Percentiles rank a stretch among this genome's conserved stretches.
These are phyloP conservation scores for Nannoperca australis DNA, from an alignment of 2,797 vertebrate species.

Conservation along the genomic window DNA sequence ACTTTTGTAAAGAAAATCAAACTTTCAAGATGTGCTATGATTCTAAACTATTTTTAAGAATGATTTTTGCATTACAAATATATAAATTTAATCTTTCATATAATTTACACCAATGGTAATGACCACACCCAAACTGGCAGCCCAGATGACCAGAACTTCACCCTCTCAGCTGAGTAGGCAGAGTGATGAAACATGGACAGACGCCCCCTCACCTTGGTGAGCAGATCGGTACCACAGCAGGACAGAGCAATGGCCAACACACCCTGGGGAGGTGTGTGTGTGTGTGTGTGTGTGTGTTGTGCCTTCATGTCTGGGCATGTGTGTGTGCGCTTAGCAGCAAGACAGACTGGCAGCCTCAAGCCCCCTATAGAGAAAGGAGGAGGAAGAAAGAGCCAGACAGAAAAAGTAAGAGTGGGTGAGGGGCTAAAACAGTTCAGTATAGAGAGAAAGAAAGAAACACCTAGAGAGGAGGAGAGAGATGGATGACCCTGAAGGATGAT, in stretches of 20 bases:
- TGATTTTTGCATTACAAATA: not conserved
- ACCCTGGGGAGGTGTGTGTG: slow-evolving; percentile 63
- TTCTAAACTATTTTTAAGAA: not conserved
- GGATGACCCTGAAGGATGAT: slow-evolving; percentile 22
- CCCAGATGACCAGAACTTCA: slow-evolving; percentile 52
- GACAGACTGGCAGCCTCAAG: slow-evolving; percentile 67
- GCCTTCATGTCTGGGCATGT: slow-evolving; percentile 21
- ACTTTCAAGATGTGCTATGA: not conserved
- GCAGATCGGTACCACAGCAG: slow-evolving; percentile 81
- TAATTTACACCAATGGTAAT: not conserved
- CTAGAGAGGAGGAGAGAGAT: slow-evolving; percentile 10
- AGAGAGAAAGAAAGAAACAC: slow-evolving; percentile 7
- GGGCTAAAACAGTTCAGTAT: slow-evolving; percentile 39
- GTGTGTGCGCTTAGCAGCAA: slow-evolving; percentile 33
- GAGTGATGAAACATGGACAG: slow-evolving; percentile 69
- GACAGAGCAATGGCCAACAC: slow-evolving; percentile 66
- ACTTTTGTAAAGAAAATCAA: not conserved
- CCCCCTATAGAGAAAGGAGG: slow-evolving; percentile 52
- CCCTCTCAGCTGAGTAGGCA: slow-evolving; percentile 73
- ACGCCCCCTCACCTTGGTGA: slow-evolving; percentile 79
- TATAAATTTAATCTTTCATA: not conserved
- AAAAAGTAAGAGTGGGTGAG: slow-evolving; percentile 51
- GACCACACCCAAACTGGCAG: slow-evolving; percentile 49
- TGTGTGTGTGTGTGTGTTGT: slow-evolving; percentile 50
- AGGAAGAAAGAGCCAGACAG: slow-evolving; percentile 40